Percentiles rank a stretch among this genome's conserved stretches.
Evolutionary conservation across 2,888 invertebrate species (phyloP).

Genomic region (Cantharis rustica): DNA sequence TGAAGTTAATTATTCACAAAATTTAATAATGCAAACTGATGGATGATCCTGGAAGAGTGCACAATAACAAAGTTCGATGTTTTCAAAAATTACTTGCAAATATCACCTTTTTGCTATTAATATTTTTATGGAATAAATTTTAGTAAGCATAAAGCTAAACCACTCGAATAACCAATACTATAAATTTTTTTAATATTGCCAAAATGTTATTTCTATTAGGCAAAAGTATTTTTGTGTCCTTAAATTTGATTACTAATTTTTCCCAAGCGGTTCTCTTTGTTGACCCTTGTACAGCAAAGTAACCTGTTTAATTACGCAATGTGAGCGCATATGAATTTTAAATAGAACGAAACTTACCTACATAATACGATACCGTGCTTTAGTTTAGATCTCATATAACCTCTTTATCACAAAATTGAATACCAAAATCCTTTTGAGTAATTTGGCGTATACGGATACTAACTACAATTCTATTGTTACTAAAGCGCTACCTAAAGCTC

Average conservation of each 20-base stretch:
- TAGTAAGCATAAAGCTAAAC: not conserved
- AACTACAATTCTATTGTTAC: not conserved
- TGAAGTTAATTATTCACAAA: not conserved
- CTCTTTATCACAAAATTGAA: not conserved
- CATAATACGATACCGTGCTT: not conserved
- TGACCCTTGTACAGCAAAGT: not conserved
- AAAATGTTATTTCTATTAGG: not conserved
- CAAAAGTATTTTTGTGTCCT: not conserved
- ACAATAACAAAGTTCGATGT: not conserved
- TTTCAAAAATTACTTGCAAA: not conserved
- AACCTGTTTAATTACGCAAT: not conserved
- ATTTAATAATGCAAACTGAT: not conserved
- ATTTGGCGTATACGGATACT: not conserved
- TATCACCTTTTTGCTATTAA: not conserved
- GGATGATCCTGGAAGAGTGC: not conserved
- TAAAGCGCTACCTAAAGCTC: not conserved
- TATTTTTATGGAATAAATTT: not conserved
- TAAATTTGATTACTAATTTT: not conserved
- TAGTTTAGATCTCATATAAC: not conserved
- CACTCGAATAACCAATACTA: not conserved
- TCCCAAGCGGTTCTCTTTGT: not conserved
- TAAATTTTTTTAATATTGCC: too few relatives aligned
- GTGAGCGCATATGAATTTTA: not conserved
- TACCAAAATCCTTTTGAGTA: not conserved
- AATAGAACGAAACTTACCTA: not conserved